Evolutionary conservation across 2,113 vertebrate genomes (phyloP), one percentile per base, ranked within the genome.

Genomic region (Fregetta grallaria): DNA sequence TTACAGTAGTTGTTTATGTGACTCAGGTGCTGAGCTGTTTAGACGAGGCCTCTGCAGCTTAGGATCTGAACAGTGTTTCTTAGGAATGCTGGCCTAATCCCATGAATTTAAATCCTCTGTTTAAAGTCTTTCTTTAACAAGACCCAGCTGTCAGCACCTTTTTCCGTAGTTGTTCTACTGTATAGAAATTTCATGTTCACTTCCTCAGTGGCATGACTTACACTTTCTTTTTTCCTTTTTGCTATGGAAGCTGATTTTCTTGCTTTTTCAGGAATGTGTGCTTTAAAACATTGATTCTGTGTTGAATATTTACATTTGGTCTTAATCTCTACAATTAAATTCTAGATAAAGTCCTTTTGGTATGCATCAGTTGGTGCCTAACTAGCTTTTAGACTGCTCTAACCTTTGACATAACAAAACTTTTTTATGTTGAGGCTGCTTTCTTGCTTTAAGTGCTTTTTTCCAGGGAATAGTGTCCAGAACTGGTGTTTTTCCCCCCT

Each of bases 271-370:
- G 53, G 52, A 88, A 63, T 34, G 7, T 68, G 25, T 75, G 13
- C 50, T 88, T 85, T 85, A 73, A 88, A 90, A 66, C 34, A 52
- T 29, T 34, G 42, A 61, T 72, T 88, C 26, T 40, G 7, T 84
- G 42, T 61, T 91, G 92, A 88, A 84, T 95, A 77, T 92, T 96
- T 96, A 81, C 52, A 45, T 82, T 90, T 75, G 11, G 45, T 94
- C 62, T 62, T 93, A 77, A 71, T 93, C 50, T 81, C 11, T 29
- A 27, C 56, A 75, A 10, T 80, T 93, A 47, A 76, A 49, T 87
- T 86, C 30, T 88, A 86, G 76, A 50, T 88, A n/a, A 86, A 55
- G 63, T 89, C 15, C 29, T 80, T 59, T 92, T 63, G 55, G 45
- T 77, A 65, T 88, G 65, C 56, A 59, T 81, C 30, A 75, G 23